These are phyloP conservation scores for Norana najaformis DNA, from an alignment of 2,888 invertebrate species.

Conservation along the genomic window DNA sequence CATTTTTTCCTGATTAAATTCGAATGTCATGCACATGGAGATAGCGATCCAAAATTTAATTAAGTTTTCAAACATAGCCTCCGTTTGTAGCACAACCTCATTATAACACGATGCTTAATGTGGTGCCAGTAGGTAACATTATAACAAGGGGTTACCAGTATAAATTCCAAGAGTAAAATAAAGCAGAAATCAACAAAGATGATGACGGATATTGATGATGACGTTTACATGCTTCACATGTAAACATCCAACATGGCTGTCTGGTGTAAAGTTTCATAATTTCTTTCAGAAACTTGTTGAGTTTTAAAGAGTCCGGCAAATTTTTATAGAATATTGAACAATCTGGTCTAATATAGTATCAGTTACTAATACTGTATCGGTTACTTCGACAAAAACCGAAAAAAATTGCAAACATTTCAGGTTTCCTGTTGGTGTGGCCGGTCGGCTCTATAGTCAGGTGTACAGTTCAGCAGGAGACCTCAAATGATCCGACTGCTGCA, in stretches of 20 bases:
- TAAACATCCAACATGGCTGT: too few relatives aligned
- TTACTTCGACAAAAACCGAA: not conserved
- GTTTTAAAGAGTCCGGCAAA: not conserved
- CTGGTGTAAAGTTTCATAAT: not conserved
- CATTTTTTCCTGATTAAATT: too few relatives aligned
- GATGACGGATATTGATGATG: too few relatives aligned
- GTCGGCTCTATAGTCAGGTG: not conserved
- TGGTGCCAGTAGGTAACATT: not conserved
- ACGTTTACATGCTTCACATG: too few relatives aligned
- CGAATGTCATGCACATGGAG: too few relatives aligned
- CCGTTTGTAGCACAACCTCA: not conserved
- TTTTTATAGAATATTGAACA: not conserved
- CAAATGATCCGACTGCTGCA: not conserved
- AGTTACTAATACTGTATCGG: not conserved
- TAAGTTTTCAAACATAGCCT: not conserved
- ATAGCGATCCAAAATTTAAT: not conserved
- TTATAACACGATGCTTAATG: not conserved
- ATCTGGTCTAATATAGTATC: not conserved
- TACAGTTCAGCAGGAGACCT: not conserved
- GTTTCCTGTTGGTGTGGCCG: not conserved
- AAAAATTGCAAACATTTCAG: not conserved
- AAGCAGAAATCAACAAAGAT: too few relatives aligned
- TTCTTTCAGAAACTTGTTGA: not conserved
- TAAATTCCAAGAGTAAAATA: too few relatives aligned
- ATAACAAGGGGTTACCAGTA: not conserved